Conservation (phyloP, 2,113 vertebrate genomes). For the Laticauda colubrina region DNA sequence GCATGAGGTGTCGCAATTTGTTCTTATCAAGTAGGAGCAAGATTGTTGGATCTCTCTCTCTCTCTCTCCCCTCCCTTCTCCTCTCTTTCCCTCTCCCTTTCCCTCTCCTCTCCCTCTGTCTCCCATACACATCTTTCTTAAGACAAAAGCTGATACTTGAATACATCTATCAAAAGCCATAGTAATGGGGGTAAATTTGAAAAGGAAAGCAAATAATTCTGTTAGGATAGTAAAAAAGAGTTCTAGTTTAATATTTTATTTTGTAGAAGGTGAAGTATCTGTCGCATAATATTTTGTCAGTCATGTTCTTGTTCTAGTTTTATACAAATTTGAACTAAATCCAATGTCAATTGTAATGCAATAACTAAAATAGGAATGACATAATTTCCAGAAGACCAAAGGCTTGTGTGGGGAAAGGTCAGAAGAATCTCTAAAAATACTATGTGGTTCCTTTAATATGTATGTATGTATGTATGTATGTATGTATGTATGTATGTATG, state of each 20-base stretch:
- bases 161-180: constrained; percentile 10
- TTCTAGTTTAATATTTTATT: constrained; percentile 33
- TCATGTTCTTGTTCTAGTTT: constrained; percentile 38
- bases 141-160: constrained; percentile 29
- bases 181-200: constrained; percentile 18
- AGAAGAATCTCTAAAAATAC: constrained; percentile 19
- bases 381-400: neutral
- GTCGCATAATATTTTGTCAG: constrained; percentile 27
- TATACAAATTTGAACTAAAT: constrained; percentile 22
- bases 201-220: constrained; percentile 10
- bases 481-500: no score
- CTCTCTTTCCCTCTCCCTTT: no score
- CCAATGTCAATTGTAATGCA: neutral
- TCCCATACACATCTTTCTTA: neutral
- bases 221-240: constrained; percentile 13
- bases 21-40: neutral
- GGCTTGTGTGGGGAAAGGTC: neutral
- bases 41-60: neutral
- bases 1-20: neutral
- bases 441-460: neutral
- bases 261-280: constrained; percentile 14
- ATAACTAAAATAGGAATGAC: neutral
- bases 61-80: no score
- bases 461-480: no score
- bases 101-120: neutral